Evolutionary conservation across 2,113 vertebrate genomes (phyloP).

Genomic region (Entelurus aequoreus): DNA sequence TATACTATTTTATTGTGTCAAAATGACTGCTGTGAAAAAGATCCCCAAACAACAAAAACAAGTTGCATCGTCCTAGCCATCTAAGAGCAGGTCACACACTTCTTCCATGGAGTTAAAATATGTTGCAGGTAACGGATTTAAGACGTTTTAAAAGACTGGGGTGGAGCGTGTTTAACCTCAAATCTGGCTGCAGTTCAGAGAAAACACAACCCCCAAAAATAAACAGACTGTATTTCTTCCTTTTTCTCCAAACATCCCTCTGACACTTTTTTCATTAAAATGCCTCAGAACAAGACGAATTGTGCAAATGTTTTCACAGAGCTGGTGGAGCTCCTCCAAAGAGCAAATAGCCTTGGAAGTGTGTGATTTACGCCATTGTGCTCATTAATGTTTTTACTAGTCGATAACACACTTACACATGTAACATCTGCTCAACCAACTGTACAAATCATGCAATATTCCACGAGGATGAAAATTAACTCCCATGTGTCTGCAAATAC

Average conservation of each 20-base stretch:
- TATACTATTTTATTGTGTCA: too few relatives aligned
- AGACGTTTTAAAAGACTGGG: conserved; percentile 36
- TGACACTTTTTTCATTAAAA: conserved; percentile 75
- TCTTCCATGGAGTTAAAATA: conserved; percentile 79
- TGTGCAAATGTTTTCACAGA: conserved; percentile 60
- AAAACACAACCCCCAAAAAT: conserved; percentile 50
- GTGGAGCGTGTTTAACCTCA: conserved; percentile 53
- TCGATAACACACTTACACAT: conserved; percentile 39
- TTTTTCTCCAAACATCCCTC: conserved; percentile 64
- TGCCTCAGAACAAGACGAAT: conserved; percentile 63
- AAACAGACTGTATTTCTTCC: conserved; percentile 53
- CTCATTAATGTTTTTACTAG: conserved; percentile 57
- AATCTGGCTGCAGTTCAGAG: conserved; percentile 68
- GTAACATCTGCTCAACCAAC: conserved; percentile 46
- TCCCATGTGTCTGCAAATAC: background rate
- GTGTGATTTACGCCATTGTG: conserved; percentile 63
- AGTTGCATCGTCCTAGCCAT: too few relatives aligned
- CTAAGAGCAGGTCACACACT: background rate
- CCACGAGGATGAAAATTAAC: background rate
- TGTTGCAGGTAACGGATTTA: conserved; percentile 73
- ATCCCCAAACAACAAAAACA: too few relatives aligned
- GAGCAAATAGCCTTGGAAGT: conserved; percentile 47
- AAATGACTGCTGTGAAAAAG: too few relatives aligned
- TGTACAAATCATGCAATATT: conserved; percentile 1
- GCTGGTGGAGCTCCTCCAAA: conserved; percentile 55